Conservation (phyloP, 37 sponge, comb jelly and placozoan species). For the Chondrilla cf. caribensis region DNA sequence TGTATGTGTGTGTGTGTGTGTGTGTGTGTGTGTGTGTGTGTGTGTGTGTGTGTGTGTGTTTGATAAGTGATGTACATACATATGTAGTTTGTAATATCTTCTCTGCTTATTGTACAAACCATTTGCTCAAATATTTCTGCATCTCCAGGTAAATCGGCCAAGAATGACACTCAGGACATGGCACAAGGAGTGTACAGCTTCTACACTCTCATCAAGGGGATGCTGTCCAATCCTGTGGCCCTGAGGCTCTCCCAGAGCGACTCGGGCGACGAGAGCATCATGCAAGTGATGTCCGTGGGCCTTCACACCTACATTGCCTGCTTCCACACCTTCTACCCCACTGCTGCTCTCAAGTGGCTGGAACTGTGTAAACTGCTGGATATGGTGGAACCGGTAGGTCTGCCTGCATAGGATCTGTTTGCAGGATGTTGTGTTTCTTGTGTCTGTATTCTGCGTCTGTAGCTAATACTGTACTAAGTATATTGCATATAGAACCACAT, state of each 20-base stretch:
- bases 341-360: slow-evolving; percentile 80
- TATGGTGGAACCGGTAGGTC: slow-evolving; percentile 70
- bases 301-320: slow-evolving; percentile 63
- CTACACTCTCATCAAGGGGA: slow-evolving; percentile 41
- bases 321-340: slow-evolving; percentile 91
- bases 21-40: slow-evolving; percentile 30
- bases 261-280: background rate
- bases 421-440: no score
- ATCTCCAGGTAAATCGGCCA: background rate
- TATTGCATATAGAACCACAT: no score
- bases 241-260: background rate
- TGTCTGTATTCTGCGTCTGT: no score
- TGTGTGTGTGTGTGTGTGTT: no score
- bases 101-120: no score
- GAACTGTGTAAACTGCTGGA: slow-evolving; percentile 72
- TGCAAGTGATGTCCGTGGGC: slow-evolving; percentile 40
- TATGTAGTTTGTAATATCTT: no score
- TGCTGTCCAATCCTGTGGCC: slow-evolving; percentile 40
- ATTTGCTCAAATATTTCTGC: no score
- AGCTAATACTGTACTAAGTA: no score
- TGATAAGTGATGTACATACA: no score
- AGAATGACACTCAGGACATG: slow-evolving; percentile 60
- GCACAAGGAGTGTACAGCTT: slow-evolving; percentile 52
- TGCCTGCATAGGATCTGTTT: no score
- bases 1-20: background rate